Conservation (phyloP, 1,140 invertebrate species). For the Achroia grisella region DNA sequence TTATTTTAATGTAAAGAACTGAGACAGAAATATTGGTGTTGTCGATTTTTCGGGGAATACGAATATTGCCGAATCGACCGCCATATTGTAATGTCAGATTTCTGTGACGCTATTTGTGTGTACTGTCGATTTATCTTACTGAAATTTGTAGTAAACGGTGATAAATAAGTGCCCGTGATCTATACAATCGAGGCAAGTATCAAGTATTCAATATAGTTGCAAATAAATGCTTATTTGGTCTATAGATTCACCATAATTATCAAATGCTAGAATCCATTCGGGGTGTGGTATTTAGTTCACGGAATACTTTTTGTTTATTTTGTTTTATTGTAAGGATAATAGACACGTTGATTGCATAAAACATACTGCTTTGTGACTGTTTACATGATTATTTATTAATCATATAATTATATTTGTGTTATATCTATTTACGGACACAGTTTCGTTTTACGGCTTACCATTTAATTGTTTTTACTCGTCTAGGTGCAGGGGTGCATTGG, state of each 20-base stretch:
- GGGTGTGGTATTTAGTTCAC: slow-evolving; percentile 66
- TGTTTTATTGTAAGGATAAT: slow-evolving; percentile 34
- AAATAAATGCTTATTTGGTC: neutral
- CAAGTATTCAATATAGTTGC: neutral
- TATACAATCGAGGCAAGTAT: slow-evolving; percentile 1
- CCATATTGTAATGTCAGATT: slow-evolving; percentile 68
- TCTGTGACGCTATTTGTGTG: slow-evolving; percentile 42
- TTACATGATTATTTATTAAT: neutral
- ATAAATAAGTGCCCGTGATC: neutral
- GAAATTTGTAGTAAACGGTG: neutral
- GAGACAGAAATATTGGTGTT: slow-evolving; percentile 17
- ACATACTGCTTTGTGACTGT: slow-evolving; percentile 19
- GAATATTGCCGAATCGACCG: slow-evolving; percentile 36
- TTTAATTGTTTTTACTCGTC: slow-evolving; percentile 23
- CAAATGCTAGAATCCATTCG: slow-evolving; percentile 18
- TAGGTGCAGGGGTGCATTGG: slow-evolving; percentile 61
- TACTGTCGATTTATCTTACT: slow-evolving; percentile 34
- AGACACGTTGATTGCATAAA: slow-evolving; percentile 29
- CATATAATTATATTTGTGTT: neutral
- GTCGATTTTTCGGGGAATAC: slow-evolving; percentile 23
- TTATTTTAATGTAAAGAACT: neutral
- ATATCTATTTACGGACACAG: neutral
- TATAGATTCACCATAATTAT: neutral
- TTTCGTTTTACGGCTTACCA: no score
- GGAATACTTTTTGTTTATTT: slow-evolving; percentile 57